Base-by-base conservation (phyloP, 92 coral and sea anemone genomes). In the Metridium senile region DNA sequence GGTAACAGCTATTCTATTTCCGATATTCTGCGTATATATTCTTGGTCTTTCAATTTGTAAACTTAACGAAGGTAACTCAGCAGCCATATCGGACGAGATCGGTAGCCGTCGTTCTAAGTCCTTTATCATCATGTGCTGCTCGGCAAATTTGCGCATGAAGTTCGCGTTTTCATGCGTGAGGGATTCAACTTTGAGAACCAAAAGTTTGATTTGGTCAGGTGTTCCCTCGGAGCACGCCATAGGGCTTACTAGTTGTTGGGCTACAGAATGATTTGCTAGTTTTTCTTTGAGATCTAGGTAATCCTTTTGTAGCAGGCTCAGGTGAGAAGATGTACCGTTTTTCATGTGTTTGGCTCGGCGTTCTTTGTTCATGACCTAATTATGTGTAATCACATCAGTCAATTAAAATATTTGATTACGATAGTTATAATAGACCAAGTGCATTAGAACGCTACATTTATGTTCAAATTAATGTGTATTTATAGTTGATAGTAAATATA, bases 341-440 rank as follows among this genome's bases (percentile, higher is more conserved):
- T 61, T 63, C 71, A 75, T 63, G 35, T 75, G 61, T 30, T 75
- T 68, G 49, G 6, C 8, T 6, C 49, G 49, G 6, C 49, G 49
- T 13, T 39, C 49, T 39, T 39, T 39, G 49, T 39, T 39, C 49
- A 39, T 39, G 13, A 39, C 49, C 49, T 39, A 13, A 4, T n/a
- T n/a, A n/a, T 39, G 13, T 4, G 13, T 13, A 39, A 39, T 39
- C 49, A 39, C 49, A 39, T 39, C 13, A n/a, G n/a, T n/a, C n/a
- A n/a, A n/a, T n/a, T n/a, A n/a, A n/a, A n/a, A n/a, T n/a, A n/a
- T n/a, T n/a, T n/a, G n/a, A n/a, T n/a, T n/a, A n/a, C n/a, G n/a
- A n/a, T n/a, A n/a, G n/a, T n/a, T n/a, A n/a, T n/a, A n/a, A n/a
- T n/a, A n/a, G n/a, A n/a, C n/a, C n/a, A n/a, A n/a, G n/a, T n/a